A percentile compares a stretch with the other conserved stretches of the same genome.
Conservation (phyloP, 2,888 invertebrate genomes). For the Apomyelois bistriatella region DNA sequence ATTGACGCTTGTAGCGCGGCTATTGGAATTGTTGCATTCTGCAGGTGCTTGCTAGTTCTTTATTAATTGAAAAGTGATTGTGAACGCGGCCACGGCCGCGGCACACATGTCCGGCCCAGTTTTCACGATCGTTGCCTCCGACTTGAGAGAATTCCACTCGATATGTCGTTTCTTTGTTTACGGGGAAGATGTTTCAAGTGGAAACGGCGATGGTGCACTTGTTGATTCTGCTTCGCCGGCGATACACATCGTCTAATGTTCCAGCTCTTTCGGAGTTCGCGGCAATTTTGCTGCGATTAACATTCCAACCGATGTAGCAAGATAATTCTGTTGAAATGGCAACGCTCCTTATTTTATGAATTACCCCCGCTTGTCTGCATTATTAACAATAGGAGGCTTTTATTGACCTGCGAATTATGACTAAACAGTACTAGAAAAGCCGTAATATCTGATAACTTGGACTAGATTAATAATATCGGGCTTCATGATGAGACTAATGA, state of each 20-base stretch:
- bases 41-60: slow-evolving; percentile 72
- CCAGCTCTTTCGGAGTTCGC: slow-evolving; percentile 9
- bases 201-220: slow-evolving; percentile 41
- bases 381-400: slow-evolving; percentile 9
- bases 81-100: slow-evolving; percentile 75
- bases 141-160: slow-evolving; percentile 57
- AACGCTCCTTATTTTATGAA: slow-evolving; percentile 11
- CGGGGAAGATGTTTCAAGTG: slow-evolving; percentile 35
- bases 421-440: slow-evolving; percentile 21
- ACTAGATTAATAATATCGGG: not conserved
- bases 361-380: slow-evolving; percentile 10
- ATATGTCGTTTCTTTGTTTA: slow-evolving; percentile 66
- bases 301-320: slow-evolving; percentile 13
- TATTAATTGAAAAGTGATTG: slow-evolving; percentile 80
- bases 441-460: slow-evolving; percentile 10
- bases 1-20: slow-evolving; percentile 41
- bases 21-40: slow-evolving; percentile 66
- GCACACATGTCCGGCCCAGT: slow-evolving; percentile 78
- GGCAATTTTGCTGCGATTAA: slow-evolving; percentile 18
- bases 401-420: slow-evolving; percentile 18
- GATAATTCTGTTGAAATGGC: slow-evolving; percentile 14
- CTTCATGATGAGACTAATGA: not conserved
- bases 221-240: slow-evolving; percentile 40
- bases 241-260: slow-evolving; percentile 9
- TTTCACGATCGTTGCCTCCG: slow-evolving; percentile 67